Evolutionary conservation across 2,888 invertebrate species (phyloP).

Genomic region (Tineola bisselliella): DNA sequence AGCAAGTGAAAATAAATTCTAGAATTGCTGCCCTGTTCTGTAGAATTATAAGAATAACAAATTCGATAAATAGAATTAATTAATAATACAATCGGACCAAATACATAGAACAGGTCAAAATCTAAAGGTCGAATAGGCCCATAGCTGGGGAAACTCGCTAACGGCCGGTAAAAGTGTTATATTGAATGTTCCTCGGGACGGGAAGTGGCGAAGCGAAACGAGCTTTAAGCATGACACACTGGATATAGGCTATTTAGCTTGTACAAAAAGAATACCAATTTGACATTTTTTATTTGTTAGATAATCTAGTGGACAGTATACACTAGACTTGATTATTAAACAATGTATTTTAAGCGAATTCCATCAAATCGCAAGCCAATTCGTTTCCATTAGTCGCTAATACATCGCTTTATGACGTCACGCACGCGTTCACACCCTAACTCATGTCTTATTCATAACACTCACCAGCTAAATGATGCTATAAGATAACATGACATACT

Average conservation of each 20-base stretch:
- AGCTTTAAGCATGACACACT: slow-evolving; percentile 8
- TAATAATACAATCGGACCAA: no score
- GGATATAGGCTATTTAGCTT: not conserved
- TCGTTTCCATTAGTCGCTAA: slow-evolving; percentile 1
- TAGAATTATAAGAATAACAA: no score
- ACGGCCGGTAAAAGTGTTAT: slow-evolving; percentile 17
- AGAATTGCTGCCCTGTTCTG: no score
- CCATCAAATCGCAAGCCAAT: not conserved
- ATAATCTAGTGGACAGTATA: no score
- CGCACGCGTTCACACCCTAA: not conserved
- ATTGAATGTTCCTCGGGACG: slow-evolving; percentile 16
- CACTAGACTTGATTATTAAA: no score
- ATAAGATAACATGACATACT: not conserved
- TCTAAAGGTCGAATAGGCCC: not conserved
- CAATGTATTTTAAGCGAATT: not conserved
- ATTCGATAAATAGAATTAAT: no score
- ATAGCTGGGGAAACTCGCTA: not conserved
- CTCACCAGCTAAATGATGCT: not conserved
- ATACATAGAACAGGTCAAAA: no score
- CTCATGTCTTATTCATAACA: not conserved
- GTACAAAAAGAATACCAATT: not conserved
- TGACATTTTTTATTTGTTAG: not conserved
- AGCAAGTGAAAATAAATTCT: no score
- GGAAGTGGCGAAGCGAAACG: slow-evolving; percentile 14
- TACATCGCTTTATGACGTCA: slow-evolving; percentile 5